phyloP scores from a whole-genome alignment of 2,797 vertebrate species.

The Melopsittacus undulatus region DNA sequence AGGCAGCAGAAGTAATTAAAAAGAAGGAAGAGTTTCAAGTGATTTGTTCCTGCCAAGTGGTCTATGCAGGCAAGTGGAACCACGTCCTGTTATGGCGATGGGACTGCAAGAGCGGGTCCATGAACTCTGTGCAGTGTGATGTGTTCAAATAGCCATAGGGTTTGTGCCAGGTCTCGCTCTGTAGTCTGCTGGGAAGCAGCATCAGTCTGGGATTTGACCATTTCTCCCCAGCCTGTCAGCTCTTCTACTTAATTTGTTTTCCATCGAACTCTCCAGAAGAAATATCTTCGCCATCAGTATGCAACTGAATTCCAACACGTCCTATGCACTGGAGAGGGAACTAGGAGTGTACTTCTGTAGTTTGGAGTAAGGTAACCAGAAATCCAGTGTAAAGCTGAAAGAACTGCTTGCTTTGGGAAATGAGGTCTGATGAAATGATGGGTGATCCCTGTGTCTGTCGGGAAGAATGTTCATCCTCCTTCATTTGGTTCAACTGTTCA shows the following conservation, averaged over 20 bases:
- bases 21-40: not conserved
- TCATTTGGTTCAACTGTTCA: not conserved
- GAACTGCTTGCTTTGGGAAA: not conserved
- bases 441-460: not conserved
- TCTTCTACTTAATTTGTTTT: conserved; percentile 33
- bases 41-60: not conserved
- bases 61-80: not conserved
- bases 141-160: not conserved
- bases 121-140: not conserved
- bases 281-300: not conserved
- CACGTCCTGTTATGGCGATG: not conserved
- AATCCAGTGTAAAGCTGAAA: not conserved
- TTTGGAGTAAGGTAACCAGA: not conserved
- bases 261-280: conserved; percentile 4
- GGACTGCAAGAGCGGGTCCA: not conserved
- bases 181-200: conserved; percentile 8
- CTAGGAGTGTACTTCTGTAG: not conserved
- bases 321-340: not conserved
- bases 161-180: conserved; percentile 1
- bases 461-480: not conserved
- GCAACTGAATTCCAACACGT: not conserved
- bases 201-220: conserved; percentile 5
- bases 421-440: not conserved
- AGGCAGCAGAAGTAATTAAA: conserved; percentile 13
- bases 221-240: conserved; percentile 22